These are phyloP conservation scores for Alviniconcha marisindica DNA, from an alignment of 1,140 invertebrate genomes.

Conservation along the genomic window DNA sequence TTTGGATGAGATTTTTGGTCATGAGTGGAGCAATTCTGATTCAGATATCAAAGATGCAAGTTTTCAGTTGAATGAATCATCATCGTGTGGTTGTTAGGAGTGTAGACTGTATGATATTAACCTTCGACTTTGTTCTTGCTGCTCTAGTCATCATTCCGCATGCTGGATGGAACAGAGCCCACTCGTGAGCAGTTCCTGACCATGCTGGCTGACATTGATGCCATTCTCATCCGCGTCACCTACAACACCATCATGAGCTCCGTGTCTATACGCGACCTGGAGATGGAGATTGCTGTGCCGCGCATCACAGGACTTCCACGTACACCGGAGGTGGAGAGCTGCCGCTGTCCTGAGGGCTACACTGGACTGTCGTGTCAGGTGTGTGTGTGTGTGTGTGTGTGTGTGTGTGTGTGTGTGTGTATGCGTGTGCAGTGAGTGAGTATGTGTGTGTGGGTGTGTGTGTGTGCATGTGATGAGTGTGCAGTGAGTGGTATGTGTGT, in stretches of 20 bases:
- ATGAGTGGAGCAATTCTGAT: too few relatives aligned
- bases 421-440: too few relatives aligned
- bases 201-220: slow-evolving; percentile 88
- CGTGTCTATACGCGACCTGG: slow-evolving; percentile 68
- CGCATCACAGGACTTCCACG: slow-evolving; percentile 57
- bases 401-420: neutral
- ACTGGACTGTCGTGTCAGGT: slow-evolving; percentile 86
- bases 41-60: too few relatives aligned
- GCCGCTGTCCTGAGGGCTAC: slow-evolving; percentile 90
- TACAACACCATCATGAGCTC: slow-evolving; percentile 66
- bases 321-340: slow-evolving; percentile 86
- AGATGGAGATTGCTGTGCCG: slow-evolving; percentile 69
- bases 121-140: too few relatives aligned
- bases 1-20: too few relatives aligned
- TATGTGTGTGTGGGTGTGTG: too few relatives aligned
- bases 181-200: slow-evolving; percentile 94
- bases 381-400: neutral
- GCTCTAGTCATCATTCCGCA: slow-evolving; percentile 57
- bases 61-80: too few relatives aligned
- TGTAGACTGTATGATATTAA: too few relatives aligned
- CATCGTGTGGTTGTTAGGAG: too few relatives aligned
- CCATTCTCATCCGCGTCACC: slow-evolving; percentile 86
- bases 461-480: too few relatives aligned
- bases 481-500: too few relatives aligned
- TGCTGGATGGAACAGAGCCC: slow-evolving; percentile 77